Percentiles rank a stretch among this genome's conserved stretches.
phyloP scores from a whole-genome alignment of 2,113 vertebrate species.

The Podarcis raffonei region DNA sequence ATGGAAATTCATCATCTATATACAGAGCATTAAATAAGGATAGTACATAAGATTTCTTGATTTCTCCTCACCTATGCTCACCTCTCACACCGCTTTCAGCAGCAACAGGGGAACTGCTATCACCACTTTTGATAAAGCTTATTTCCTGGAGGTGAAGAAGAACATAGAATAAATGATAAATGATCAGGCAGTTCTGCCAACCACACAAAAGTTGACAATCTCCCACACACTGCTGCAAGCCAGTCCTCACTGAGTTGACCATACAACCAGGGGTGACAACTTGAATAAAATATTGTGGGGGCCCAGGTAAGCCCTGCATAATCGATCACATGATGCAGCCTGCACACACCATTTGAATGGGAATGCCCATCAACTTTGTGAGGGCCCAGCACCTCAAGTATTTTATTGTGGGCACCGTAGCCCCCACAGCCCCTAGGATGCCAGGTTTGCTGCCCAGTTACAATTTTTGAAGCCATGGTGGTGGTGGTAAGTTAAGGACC shows the following conservation, averaged over 20 bases:
- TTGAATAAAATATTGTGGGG: too few relatives aligned
- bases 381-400: too few relatives aligned
- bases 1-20: slow-evolving; percentile 80
- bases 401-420: too few relatives aligned
- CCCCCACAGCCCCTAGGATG: too few relatives aligned
- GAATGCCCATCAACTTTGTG: too few relatives aligned
- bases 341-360: too few relatives aligned
- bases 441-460: neutral
- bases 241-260: neutral
- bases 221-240: neutral
- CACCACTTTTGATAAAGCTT: slow-evolving; percentile 57
- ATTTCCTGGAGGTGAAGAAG: slow-evolving; percentile 59
- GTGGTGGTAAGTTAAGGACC: neutral
- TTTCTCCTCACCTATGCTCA: slow-evolving; percentile 9
- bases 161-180: slow-evolving; percentile 49
- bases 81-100: slow-evolving; percentile 64
- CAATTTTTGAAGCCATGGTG: neutral
- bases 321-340: too few relatives aligned
- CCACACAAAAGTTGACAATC: neutral
- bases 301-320: too few relatives aligned
- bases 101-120: slow-evolving; percentile 52
- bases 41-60: slow-evolving; percentile 74
- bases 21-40: slow-evolving; percentile 69
- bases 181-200: slow-evolving; percentile 44
- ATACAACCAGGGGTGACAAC: too few relatives aligned